Evolutionary conservation across 2,113 vertebrate genomes (phyloP).

Genomic region (Guaruba guarouba): DNA sequence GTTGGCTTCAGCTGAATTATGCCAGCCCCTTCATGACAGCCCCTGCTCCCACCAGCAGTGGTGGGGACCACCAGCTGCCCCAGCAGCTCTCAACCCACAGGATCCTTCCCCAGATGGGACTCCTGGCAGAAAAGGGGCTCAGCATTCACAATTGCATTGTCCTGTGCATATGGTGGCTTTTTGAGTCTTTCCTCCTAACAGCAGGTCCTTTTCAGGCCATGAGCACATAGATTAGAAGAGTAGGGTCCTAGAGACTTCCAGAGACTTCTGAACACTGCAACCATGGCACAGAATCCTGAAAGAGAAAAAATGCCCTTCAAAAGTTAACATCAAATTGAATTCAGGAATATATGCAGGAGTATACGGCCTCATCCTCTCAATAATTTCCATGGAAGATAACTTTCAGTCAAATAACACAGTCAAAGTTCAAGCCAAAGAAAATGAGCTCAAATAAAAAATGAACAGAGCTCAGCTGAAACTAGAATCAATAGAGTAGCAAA

Average conservation of each 20-base stretch:
- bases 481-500: neutral
- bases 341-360: neutral
- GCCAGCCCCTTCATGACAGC: accelerated
- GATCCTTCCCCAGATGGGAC: accelerated
- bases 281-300: neutral
- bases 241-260: neutral
- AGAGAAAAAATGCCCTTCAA: neutral
- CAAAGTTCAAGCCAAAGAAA: conserved; percentile 27
- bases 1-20: neutral
- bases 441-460: conserved; percentile 11
- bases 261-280: neutral
- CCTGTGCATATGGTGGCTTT: neutral
- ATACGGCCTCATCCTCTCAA: neutral
- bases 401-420: neutral
- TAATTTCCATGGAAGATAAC: neutral
- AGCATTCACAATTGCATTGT: neutral
- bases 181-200: neutral
- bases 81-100: neutral
- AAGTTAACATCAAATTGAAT: neutral
- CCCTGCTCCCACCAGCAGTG: neutral
- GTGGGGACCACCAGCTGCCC: neutral
- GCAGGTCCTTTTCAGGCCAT: neutral
- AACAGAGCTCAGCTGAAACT: conserved; percentile 41
- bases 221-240: neutral
- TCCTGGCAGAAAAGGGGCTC: neutral